A percentile compares a stretch with the other conserved stretches of the same genome.
These are phyloP conservation scores for Mesoclemmys tuberculata DNA, from an alignment of 2,113 vertebrate genomes.

Conservation along the genomic window DNA sequence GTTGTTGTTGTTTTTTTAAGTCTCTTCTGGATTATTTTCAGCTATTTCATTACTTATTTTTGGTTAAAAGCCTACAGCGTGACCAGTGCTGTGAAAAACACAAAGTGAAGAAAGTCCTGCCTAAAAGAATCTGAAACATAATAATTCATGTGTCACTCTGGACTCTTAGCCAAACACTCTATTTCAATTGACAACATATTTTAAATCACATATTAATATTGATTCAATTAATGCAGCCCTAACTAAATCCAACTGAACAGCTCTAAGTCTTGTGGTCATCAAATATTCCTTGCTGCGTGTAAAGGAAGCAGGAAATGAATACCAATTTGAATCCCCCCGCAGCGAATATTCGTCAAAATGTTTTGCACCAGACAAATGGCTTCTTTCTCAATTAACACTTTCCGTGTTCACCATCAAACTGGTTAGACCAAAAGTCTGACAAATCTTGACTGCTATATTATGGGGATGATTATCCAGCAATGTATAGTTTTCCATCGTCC, in stretches of 20 bases:
- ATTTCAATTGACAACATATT: background rate
- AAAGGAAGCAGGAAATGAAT: background rate
- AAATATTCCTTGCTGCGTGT: fast-evolving
- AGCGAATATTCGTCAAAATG: background rate
- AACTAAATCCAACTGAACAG: background rate
- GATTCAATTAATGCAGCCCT: conserved; percentile 29
- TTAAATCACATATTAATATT: conserved; percentile 34
- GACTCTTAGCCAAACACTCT: background rate
- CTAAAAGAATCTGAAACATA: fast-evolving
- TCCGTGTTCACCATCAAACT: background rate
- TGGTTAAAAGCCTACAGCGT: background rate
- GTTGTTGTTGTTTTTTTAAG: background rate
- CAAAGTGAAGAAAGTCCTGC: fast-evolving
- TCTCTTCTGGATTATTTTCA: background rate
- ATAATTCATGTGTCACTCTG: background rate
- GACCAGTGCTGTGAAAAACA: background rate
- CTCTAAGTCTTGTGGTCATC: background rate
- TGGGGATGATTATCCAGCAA: background rate
- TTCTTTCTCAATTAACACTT: background rate
- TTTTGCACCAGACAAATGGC: background rate
- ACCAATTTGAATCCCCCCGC: background rate
- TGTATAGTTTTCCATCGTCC: background rate
- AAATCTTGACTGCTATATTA: fast-evolving
- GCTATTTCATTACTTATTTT: background rate
- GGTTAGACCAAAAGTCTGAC: background rate